Evolutionary conservation across 2,113 vertebrate species (phyloP).

Genomic region (Odocoileus hemionus): DNA sequence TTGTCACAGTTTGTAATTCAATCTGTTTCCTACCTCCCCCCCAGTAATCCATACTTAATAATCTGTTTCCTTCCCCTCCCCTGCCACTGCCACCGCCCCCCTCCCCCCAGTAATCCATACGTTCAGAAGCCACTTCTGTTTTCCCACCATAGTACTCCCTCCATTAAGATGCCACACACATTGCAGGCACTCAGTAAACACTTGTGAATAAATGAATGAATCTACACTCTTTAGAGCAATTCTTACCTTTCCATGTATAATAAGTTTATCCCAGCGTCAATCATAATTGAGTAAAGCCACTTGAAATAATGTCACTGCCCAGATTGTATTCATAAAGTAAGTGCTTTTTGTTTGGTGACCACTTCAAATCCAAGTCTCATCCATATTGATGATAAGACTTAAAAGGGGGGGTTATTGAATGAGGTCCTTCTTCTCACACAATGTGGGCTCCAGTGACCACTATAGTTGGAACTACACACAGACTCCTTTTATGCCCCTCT

Average conservation of each 20-base stretch:
- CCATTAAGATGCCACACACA: neutral
- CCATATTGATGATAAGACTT: constrained; percentile 77
- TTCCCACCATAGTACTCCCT: neutral
- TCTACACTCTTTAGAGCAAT: neutral
- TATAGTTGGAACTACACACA: constrained; percentile 63
- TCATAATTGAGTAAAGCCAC: neutral
- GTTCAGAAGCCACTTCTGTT: neutral
- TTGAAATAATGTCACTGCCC: constrained; percentile 45
- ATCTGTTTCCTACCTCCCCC: neutral
- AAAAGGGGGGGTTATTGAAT: constrained; percentile 63
- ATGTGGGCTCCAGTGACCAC: constrained; percentile 70
- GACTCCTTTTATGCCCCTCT: constrained; percentile 73
- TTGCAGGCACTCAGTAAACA: neutral
- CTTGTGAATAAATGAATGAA: neutral
- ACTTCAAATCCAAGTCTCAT: constrained; percentile 69
- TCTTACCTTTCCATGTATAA: neutral
- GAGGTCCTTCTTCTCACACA: constrained; percentile 71
- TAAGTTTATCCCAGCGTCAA: neutral
- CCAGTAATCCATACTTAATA: neutral
- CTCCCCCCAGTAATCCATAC: neutral
- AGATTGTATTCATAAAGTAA: constrained; percentile 49
- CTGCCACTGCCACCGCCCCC: too few species aligned
- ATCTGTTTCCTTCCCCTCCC: too few species aligned
- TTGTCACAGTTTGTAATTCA: neutral
- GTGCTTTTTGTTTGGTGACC: constrained; percentile 56